Base-by-base conservation (phyloP, 2,113 vertebrate species). In the Ranitomeya imitator region DNA sequence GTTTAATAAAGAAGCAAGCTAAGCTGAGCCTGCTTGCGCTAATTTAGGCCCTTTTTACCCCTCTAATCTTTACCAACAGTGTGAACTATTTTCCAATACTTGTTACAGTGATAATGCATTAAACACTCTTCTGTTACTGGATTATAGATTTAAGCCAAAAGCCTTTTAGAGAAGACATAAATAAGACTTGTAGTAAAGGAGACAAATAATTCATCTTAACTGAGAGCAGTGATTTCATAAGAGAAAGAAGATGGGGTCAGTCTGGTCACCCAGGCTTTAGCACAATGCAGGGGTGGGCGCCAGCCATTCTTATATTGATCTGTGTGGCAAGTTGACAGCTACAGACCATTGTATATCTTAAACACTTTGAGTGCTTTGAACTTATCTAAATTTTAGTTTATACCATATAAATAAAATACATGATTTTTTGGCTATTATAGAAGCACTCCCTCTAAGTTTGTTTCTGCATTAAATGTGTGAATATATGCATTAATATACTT, bases 261-360 rank as follows among this genome's bases (percentile, higher is more conserved):
- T 21, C 60, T 71, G 82, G 65, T 71, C 51, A 0, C 51, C 2
- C 13, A 55, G 19, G 6, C 31, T 67, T 9, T 45, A 21, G 14
- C 26, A 45, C 26, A 15, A 79, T 7, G 23, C 54, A 31, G 8
- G 15, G 31, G 80, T 63, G 60, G 59, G 60, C 26, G 80, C 80
- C 80, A 83, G 80, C 16, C 59, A 65, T 45, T 60, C 18, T 14
- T 63, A 65, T 83, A 83, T 63, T 83, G 80, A 83, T 83, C 80
- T 51, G 11, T 83, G 60, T 18, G 31, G 59, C 80, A 83, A 16
- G 31, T n/a, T 63, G 51, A 2, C 19, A 51, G 59, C 59, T 82
- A 11, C 23, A 61, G 57, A 18, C 16, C 71, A 19, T 74, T 16
- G 31, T 57, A 31, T 9, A 26, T 13, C 59, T 81, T 55, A 55